Evolutionary conservation across 2,888 invertebrate species (phyloP).

Genomic region (Drosophila ezoana): DNA sequence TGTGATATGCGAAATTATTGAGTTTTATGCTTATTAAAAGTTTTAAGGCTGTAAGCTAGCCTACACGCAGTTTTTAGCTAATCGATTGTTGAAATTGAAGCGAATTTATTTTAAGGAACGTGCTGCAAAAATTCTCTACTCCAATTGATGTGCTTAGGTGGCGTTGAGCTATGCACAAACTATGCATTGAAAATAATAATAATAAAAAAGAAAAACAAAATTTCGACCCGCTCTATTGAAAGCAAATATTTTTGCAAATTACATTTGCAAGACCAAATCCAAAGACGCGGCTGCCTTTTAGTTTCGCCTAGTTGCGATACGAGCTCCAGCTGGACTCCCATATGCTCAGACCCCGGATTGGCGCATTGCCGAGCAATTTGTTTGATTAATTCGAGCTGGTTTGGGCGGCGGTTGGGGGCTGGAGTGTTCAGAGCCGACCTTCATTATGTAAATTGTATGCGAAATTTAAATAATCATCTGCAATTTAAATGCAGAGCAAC

Average conservation of each 20-base stretch:
- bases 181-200: constrained; percentile 13
- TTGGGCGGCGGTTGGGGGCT: background rate
- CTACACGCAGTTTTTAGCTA: background rate
- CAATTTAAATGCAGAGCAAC: constrained; percentile 80
- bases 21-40: too few relatives aligned
- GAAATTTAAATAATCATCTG: constrained; percentile 81
- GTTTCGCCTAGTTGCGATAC: constrained; percentile 3
- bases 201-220: background rate
- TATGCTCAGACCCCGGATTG: constrained; percentile 5
- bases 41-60: too few relatives aligned
- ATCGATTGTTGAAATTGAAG: constrained; percentile 7
- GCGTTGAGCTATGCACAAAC: constrained; percentile 29
- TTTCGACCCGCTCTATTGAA: constrained; percentile 56
- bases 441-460: constrained; percentile 79
- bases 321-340: constrained; percentile 13
- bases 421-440: constrained; percentile 54
- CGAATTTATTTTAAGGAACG: constrained; percentile 20
- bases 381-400: constrained; percentile 70
- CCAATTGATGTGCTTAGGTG: constrained; percentile 20
- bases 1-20: too few relatives aligned
- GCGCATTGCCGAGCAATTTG: constrained; percentile 68
- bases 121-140: background rate
- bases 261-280: constrained; percentile 53
- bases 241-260: constrained; percentile 77
- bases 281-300: constrained; percentile 48